phyloP scores from a whole-genome alignment of 1,140 invertebrate genomes.

The Uloborus diversus region DNA sequence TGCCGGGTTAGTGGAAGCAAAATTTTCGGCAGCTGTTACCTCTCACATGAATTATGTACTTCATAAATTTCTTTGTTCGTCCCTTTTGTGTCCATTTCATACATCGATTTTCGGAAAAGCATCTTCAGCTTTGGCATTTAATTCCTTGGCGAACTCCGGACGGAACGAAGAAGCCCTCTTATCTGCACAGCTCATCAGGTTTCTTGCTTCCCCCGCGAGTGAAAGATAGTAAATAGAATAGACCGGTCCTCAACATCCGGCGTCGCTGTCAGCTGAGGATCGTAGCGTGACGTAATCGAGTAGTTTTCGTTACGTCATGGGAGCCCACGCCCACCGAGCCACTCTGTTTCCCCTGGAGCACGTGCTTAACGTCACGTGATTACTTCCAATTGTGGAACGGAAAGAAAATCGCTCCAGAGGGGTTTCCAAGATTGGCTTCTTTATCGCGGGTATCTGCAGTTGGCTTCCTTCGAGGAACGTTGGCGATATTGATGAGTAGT shows the following conservation, averaged over 20 bases:
- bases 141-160: neutral
- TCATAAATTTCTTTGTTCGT: no score
- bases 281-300: conserved; percentile 50
- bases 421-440: conserved; percentile 37
- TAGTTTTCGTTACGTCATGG: conserved; percentile 50
- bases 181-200: neutral
- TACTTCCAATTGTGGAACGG: conserved; percentile 12
- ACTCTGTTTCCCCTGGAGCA: conserved; percentile 51
- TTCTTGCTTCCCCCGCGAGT: neutral
- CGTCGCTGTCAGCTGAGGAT: conserved; percentile 54
- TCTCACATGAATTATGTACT: no score
- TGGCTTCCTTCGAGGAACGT: neutral
- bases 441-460: conserved; percentile 16
- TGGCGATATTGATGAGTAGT: neutral
- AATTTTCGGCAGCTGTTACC: no score
- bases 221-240: conserved; percentile 21
- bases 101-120: no score
- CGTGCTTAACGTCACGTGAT: conserved; percentile 51
- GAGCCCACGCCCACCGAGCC: conserved; percentile 41
- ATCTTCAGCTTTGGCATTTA: no score
- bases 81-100: no score
- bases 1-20: no score
- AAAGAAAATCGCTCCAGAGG: neutral
- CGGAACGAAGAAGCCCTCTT: neutral
- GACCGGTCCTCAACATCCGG: conserved; percentile 42